A percentile compares a stretch with the other conserved stretches of the same genome.
Conservation (phyloP, 2,797 vertebrate genomes). For the Coregonus suidteri region DNA sequence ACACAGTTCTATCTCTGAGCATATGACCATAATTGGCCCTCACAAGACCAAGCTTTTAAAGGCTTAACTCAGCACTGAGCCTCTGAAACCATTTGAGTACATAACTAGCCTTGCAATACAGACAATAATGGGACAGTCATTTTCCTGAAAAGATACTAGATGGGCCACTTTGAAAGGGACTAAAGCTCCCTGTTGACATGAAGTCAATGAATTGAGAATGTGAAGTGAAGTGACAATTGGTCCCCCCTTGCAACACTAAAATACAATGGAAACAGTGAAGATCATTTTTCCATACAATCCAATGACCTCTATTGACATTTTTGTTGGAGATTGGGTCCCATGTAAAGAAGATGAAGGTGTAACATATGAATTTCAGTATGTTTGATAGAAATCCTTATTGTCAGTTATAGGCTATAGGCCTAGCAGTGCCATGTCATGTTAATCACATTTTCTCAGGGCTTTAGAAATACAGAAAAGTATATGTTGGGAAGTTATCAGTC, state of each 20-base stretch:
- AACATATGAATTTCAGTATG: too few relatives aligned
- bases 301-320: not conserved
- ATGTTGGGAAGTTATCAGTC: not conserved
- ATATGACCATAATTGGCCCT: slow-evolving; percentile 9
- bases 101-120: not conserved
- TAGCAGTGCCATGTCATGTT: not conserved
- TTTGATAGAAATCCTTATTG: not conserved
- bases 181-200: not conserved
- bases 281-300: not conserved
- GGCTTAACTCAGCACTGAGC: slow-evolving; percentile 4
- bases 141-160: not conserved
- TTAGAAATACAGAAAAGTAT: too few relatives aligned
- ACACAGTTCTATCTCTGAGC: not conserved
- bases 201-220: not conserved
- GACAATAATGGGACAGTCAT: not conserved
- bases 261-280: not conserved
- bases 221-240: not conserved
- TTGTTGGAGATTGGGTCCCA: not conserved
- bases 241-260: not conserved
- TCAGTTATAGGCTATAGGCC: not conserved
- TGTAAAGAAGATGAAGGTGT: too few relatives aligned
- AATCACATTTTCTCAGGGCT: not conserved
- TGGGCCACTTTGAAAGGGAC: not conserved
- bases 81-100: too few relatives aligned
- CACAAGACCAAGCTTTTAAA: slow-evolving; percentile 6